A percentile compares a stretch with the other conserved stretches of the same genome.
These are phyloP conservation scores for Aricia artaxerxes DNA, from an alignment of 2,888 invertebrate genomes.

Conservation along the genomic window DNA sequence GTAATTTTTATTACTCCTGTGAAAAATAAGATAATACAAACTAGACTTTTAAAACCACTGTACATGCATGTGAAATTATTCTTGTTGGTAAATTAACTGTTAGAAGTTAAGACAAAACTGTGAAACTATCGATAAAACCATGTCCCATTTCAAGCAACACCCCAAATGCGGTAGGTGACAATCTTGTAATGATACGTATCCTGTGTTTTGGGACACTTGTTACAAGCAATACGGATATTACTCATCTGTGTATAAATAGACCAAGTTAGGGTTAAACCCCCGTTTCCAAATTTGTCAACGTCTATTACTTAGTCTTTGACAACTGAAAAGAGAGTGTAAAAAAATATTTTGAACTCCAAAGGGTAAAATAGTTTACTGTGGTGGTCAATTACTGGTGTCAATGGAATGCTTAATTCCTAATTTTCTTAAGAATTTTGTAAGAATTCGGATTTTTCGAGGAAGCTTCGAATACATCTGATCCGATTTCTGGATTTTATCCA, in stretches of 20 bases:
- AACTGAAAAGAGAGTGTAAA: not conserved
- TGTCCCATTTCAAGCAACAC: not conserved
- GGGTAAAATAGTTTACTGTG: too few species aligned
- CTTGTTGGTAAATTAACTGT: not conserved
- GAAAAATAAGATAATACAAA: too few species aligned
- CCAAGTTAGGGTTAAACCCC: not conserved
- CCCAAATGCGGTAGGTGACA: constrained; percentile 14
- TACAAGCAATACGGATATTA: not conserved
- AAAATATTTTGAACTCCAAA: too few species aligned
- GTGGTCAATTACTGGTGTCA: too few species aligned
- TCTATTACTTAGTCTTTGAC: not conserved
- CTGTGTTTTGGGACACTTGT: constrained; percentile 26
- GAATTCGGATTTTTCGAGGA: too few species aligned
- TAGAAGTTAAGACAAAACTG: not conserved
- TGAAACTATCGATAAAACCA: constrained; percentile 4
- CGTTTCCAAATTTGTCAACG: constrained; percentile 20
- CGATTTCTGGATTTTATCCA: not conserved
- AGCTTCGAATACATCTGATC: too few species aligned
- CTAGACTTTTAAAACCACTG: not conserved
- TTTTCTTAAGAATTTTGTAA: too few species aligned
- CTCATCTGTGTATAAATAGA: constrained; percentile 16
- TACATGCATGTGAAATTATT: not conserved
- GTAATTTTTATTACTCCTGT: too few species aligned
- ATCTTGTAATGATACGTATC: constrained; percentile 28
- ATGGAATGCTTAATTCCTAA: too few species aligned